Evolutionary conservation across 35 echinoderm and acorn worm species (phyloP), one percentile per base, ranked within the genome.

Genomic region (Apostichopus californicus): DNA sequence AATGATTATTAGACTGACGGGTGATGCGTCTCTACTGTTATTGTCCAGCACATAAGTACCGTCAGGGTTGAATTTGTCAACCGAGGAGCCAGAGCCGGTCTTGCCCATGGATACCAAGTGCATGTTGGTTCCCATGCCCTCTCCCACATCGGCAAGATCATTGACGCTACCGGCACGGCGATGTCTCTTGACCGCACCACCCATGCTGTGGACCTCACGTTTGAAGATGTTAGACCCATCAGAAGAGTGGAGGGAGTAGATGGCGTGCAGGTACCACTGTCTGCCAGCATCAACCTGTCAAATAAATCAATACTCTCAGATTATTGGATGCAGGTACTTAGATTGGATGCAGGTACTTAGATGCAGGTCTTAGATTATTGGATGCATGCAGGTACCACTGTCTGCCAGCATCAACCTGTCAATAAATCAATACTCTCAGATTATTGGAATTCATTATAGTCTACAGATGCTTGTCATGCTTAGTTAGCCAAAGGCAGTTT

Each of bases 231-330:
- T 93, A 14, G 90, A 92, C 23, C 89, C 86, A 13, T 96, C 94
- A 13, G 93, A 60, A 9, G 97, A 99, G 11, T 91, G 65, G 34
- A 99, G 77, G 9, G 97, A 94, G 77, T 96, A 99, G 22, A 99
- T 99, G 83, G 95, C 92, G 72, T 99, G 97, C 5, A 99, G 77
- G 89, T 96, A 99, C 93, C 95, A 96, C 78, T 94, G 95, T 11
- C 97, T 87, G 56, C 97, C 97, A 18, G 93, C 77, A 71, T 92
- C 87, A 81, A 96, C 97, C 97, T 99, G 64, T 77, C 6, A 83
- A 26, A 75, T 20, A 22, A 75, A 22, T 18, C 71, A 75, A 75
- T 7, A 75, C 34, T 46, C 34, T 22, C 71, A 75, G 12, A 7
- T 75, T 61, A 61, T 61, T 61, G 5, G 58, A 25, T 25, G 25